Base-by-base conservation (phyloP, 2,113 vertebrate genomes). In the Pelecanus crispus region DNA sequence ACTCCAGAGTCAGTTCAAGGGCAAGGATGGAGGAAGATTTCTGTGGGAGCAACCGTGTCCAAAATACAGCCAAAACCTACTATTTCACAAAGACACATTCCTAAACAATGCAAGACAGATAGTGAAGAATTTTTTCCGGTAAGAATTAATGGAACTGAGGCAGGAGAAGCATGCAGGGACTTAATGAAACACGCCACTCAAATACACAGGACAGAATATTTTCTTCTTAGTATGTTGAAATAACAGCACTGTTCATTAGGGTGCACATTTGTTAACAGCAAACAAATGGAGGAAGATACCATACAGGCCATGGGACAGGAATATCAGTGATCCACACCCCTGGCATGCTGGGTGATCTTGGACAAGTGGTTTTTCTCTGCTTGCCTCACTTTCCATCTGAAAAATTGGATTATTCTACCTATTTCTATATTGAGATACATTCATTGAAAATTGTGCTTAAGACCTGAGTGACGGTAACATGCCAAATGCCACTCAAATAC, bases 271-370 rank as follows among this genome's bases (percentile, higher is more conserved):
- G 2, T 66, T 50, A 66, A 62, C 42, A 32, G 32, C 13, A 15
- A 72, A 63, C 17, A 70, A 18, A 28, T 13, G 40, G 24, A 13
- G 10, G 13, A 13, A 42, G 13, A 13, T 13, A 42, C 11, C 31
- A 21, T 13, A 14, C 9, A 61, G 28, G 25, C 13, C 17, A 29
- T 13, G 40, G 19, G 40, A 53, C 5, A 15, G 56, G 26, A 47
- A 2, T 38, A 32, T 13, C 59, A 32, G 7, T 34, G 58, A 72
- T 26, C 52, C 32, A 11, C 3, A 7, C 16, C 16, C 12, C 14
- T 55, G 6, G 16, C 1, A 0, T 31, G 31, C 16, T 9, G 2
- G 18, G 6, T 70, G 24, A 42, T 38, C n/a, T 59, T 26, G 21
- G 25, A 40, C 16, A 63, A 32, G 28, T 40, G 20, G 13, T 36